Conservation (phyloP, 2,113 vertebrate genomes). For the Trematocara macrostoma region DNA sequence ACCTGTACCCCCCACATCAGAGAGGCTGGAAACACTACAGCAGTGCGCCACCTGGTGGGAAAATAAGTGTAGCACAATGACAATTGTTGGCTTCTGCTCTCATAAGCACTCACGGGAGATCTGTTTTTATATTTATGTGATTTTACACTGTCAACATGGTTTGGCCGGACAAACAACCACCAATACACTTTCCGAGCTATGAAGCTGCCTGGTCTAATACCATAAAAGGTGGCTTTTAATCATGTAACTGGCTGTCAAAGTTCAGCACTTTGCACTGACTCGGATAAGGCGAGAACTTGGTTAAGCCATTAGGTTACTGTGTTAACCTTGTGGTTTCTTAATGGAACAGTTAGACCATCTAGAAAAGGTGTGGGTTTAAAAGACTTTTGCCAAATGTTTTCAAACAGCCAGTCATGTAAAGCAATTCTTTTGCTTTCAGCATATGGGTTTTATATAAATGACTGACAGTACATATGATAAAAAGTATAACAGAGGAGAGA, state of each 20-base stretch:
- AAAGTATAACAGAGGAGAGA: not conserved
- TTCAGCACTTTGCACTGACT: not conserved
- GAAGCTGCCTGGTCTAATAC: not conserved
- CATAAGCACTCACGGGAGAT: not conserved
- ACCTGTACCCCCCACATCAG: slow-evolving; percentile 51
- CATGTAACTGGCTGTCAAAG: not conserved
- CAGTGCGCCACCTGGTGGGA: slow-evolving; percentile 59
- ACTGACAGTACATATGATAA: not conserved
- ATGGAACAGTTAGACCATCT: not conserved
- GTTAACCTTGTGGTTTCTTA: not conserved
- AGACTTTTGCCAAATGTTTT: not conserved
- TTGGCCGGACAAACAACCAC: not conserved
- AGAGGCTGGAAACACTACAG: slow-evolving; percentile 51
- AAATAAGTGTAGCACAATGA: slow-evolving; percentile 2
- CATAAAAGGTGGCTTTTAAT: not conserved
- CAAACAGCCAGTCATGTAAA: not conserved
- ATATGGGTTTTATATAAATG: not conserved
- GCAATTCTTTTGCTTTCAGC: not conserved
- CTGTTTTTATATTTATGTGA: not conserved
- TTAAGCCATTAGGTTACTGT: not conserved
- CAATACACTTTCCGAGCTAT: not conserved
- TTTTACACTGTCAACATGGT: not conserved
- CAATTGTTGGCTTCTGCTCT: not conserved
- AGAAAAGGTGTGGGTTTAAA: not conserved
- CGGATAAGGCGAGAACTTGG: not conserved